These are phyloP conservation scores for Sturnus vulgaris DNA, from an alignment of 2,113 vertebrate genomes.

Conservation along the genomic window DNA sequence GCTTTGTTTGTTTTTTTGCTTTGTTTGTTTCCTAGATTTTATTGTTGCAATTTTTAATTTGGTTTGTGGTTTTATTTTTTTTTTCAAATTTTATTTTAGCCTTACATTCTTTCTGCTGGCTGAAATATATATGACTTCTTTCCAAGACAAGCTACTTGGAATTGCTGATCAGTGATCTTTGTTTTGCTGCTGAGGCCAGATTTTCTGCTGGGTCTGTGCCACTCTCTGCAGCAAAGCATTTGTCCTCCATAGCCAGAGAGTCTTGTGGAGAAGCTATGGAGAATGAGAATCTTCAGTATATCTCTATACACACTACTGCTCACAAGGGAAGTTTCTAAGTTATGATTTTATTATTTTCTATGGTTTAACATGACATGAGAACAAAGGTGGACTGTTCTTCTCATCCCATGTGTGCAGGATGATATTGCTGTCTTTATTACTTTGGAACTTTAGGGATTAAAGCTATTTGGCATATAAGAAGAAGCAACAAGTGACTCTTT, in stretches of 20 bases:
- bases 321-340: not conserved
- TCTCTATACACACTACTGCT: not conserved
- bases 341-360: constrained; percentile 41
- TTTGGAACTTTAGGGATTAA: constrained; percentile 43
- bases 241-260: not conserved
- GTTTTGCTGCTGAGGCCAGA: not conserved
- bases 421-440: constrained; percentile 29
- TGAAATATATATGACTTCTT: not conserved
- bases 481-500: constrained; percentile 27
- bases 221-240: not conserved
- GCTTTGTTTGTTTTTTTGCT: not conserved
- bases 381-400: constrained; percentile 11
- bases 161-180: not conserved
- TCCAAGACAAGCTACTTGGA: not conserved
- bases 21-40: not conserved
- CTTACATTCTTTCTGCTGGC: not conserved
- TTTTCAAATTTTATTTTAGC: not conserved
- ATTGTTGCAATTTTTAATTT: not conserved
- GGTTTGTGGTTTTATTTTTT: not conserved
- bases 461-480: constrained; percentile 35
- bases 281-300: not conserved
- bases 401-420: not conserved
- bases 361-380: constrained; percentile 23
- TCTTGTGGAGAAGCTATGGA: not conserved
- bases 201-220: not conserved